Evolutionary conservation across 2,888 invertebrate genomes (phyloP).

Genomic region (Subacronicta megacephala): DNA sequence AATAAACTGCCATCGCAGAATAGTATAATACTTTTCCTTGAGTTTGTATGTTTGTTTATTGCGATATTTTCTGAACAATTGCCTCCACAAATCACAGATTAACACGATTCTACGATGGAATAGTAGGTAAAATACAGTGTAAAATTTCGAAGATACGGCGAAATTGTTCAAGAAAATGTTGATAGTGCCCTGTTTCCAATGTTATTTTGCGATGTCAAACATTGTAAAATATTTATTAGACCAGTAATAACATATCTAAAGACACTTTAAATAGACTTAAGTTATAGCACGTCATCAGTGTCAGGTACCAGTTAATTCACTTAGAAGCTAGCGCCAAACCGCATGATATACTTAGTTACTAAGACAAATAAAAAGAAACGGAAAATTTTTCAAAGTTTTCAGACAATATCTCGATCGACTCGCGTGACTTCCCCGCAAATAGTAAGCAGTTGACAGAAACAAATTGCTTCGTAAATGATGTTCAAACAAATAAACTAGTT

Average conservation of each 20-base stretch:
- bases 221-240: too few species aligned
- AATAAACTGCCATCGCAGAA: constrained; percentile 27
- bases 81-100: too few species aligned
- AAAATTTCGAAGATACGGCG: too few species aligned
- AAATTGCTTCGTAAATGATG: constrained; percentile 65
- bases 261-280: too few species aligned
- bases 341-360: constrained; percentile 5
- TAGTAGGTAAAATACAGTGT: too few species aligned
- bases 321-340: neutral
- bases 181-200: too few species aligned
- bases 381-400: constrained; percentile 53
- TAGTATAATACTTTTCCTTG: constrained; percentile 9
- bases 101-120: too few species aligned
- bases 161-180: too few species aligned
- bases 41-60: constrained; percentile 12
- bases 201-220: too few species aligned
- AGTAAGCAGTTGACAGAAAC: constrained; percentile 66
- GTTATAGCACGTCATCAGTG: neutral
- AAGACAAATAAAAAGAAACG: constrained; percentile 23
- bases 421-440: constrained; percentile 63
- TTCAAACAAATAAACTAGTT: constrained; percentile 44
- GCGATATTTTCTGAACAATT: neutral
- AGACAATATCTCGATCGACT: constrained; percentile 61
- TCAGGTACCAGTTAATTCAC: neutral
- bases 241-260: too few species aligned